These are phyloP conservation scores for Drosophila bunnanda DNA, from an alignment of 2,888 invertebrate species.

Conservation along the genomic window DNA sequence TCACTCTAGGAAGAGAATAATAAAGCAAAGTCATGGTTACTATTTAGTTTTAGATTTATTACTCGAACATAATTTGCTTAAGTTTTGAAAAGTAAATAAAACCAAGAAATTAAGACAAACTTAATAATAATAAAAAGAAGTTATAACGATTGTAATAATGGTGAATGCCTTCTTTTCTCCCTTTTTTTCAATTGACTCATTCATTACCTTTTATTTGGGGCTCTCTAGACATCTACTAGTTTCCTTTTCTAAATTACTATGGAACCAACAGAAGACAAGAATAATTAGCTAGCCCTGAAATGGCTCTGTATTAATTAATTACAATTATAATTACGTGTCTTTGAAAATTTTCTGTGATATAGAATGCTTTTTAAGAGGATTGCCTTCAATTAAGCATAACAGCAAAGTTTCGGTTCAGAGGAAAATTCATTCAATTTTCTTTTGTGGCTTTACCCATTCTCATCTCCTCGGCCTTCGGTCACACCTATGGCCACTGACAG, in stretches of 20 bases:
- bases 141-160: neutral
- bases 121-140: no score
- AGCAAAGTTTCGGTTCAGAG: neutral
- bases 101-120: no score
- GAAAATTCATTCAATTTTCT: constrained; percentile 4
- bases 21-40: neutral
- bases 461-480: neutral
- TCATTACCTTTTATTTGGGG: neutral
- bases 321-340: neutral
- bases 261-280: neutral
- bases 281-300: constrained; percentile 1
- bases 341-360: neutral
- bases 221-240: neutral
- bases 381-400: neutral
- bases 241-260: neutral
- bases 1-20: neutral
- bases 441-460: constrained; percentile 8
- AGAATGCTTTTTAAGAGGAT: neutral
- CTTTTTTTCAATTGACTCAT: neutral
- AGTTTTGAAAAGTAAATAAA: neutral
- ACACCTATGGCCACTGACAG: constrained; percentile 21
- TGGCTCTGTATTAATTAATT: neutral
- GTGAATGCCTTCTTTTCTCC: neutral
- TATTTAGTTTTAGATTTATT: neutral
- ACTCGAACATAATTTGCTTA: neutral